A percentile compares a stretch with the other conserved stretches of the same genome.
phyloP scores from a whole-genome alignment of 53 echinoderm and acorn worm genomes.

The Paelopatides confundens region DNA sequence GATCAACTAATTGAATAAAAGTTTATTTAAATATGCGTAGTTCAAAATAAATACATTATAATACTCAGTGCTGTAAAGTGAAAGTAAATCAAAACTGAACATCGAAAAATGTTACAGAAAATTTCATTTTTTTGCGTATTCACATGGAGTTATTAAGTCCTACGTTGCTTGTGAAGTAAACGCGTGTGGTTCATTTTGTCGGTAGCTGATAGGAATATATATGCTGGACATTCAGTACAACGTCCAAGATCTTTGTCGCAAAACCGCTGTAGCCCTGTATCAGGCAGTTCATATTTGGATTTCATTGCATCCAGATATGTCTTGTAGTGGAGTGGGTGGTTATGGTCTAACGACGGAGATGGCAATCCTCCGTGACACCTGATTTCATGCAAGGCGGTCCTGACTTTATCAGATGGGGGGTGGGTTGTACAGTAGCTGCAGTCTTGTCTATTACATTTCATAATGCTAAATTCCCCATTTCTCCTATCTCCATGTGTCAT shows the following conservation, averaged over 20 bases:
- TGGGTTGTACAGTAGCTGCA: neutral
- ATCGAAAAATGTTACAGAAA: no score
- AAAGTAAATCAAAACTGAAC: no score
- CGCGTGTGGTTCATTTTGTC: neutral
- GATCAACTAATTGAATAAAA: no score
- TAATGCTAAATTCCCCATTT: neutral
- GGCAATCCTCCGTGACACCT: conserved; percentile 7
- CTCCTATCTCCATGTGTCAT: neutral
- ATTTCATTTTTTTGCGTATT: no score
- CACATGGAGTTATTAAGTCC: no score
- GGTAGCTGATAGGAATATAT: conserved; percentile 8
- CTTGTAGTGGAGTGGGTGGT: neutral
- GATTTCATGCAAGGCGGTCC: neutral
- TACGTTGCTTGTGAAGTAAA: conserved; percentile 12
- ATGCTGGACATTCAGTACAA: neutral
- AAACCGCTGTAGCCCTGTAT: neutral
- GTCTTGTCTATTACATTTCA: neutral
- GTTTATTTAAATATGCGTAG: no score
- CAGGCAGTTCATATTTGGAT: neutral
- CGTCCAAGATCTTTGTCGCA: neutral
- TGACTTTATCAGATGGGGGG: conserved; percentile 1
- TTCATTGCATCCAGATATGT: conserved; percentile 1
- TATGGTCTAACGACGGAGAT: neutral
- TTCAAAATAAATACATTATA: no score
- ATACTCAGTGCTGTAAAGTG: no score